These are phyloP conservation scores for Silvanus unidentatus DNA, from an alignment of 2,888 invertebrate species.

Conservation along the genomic window DNA sequence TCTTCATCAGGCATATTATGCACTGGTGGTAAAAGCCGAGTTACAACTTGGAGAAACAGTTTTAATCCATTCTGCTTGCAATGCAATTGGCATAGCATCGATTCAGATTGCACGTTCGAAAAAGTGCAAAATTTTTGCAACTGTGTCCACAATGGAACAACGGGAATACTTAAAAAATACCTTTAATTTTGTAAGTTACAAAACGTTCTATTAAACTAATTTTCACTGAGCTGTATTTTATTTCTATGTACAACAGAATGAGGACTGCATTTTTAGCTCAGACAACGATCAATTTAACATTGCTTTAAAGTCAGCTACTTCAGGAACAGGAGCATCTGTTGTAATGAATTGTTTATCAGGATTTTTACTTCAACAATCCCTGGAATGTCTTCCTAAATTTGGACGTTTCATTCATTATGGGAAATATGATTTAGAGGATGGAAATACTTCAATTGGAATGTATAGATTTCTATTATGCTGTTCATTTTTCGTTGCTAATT, in stretches of 20 bases:
- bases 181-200: constrained; percentile 39
- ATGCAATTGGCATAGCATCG: constrained; percentile 67
- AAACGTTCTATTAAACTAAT: too few relatives aligned
- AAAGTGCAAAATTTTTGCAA: constrained; percentile 58
- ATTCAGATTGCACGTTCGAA: constrained; percentile 56
- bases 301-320: constrained; percentile 71
- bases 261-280: constrained; percentile 35
- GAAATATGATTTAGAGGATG: constrained; percentile 67
- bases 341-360: constrained; percentile 88
- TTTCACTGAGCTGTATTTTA: too few relatives aligned
- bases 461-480: too few relatives aligned
- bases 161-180: constrained; percentile 35
- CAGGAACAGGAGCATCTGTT: constrained; percentile 84
- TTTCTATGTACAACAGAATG: constrained; percentile 39
- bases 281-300: constrained; percentile 73
- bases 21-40: constrained; percentile 42
- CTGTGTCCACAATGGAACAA: constrained; percentile 51
- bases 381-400: constrained; percentile 54
- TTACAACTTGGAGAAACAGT: constrained; percentile 46
- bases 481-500: constrained; percentile 66
- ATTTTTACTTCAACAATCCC: constrained; percentile 72
- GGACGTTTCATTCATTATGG: constrained; percentile 81
- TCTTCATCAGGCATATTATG: constrained; percentile 45
- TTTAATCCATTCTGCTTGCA: constrained; percentile 52
- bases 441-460: constrained; percentile 65